Base-by-base conservation (phyloP, 2,113 vertebrate species). In the Boulengeromyrus knoepffleri region DNA sequence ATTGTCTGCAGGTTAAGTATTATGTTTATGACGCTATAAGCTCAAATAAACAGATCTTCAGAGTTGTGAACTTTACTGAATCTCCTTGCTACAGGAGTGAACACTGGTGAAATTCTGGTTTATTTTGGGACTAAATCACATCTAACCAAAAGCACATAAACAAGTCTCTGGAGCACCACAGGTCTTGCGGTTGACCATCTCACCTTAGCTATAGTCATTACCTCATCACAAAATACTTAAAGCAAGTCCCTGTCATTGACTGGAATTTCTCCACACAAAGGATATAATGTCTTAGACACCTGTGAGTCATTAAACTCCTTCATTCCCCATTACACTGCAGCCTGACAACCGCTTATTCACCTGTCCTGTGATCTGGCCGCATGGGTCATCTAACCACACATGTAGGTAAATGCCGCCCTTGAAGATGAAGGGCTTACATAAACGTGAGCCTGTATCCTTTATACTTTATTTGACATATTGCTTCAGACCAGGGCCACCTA, bases 321-420 rank as follows among this genome's bases (percentile, higher is more conserved):
- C 91, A 91, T 89, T 92, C 89, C 83, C 92, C 89, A 92, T 92
- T 90, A 92, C 91, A 85, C 85, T 90, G 90, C 86, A 74, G 90
- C 92, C 92, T 93, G 93, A 94, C 92, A 95, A 88, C 91, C 89
- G 87, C 88, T 93, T 93, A 95, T 94, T 94, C 93, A 93, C 92
- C 92, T 93, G 92, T 90, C 92, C 90, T 92, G 70, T 94, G 91
- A 94, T 94, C 94, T 94, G 88, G 92, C 90, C 42, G 89, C 93
- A 92, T 92, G 92, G 91, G 92, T 90, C 91, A 90, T 46, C 92
- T 90, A 90, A 92, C 89, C 93, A 49, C 88, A 89, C 89, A 90
- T 90, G 58, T 42, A 83, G 92, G 92, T 42, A 80, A 80, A 42
- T 80, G 89, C 90, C 74, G 90, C 87, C 90, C 92, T 90, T 93